Base-by-base conservation (phyloP, 2,797 vertebrate species). In the Clamator glandarius region DNA sequence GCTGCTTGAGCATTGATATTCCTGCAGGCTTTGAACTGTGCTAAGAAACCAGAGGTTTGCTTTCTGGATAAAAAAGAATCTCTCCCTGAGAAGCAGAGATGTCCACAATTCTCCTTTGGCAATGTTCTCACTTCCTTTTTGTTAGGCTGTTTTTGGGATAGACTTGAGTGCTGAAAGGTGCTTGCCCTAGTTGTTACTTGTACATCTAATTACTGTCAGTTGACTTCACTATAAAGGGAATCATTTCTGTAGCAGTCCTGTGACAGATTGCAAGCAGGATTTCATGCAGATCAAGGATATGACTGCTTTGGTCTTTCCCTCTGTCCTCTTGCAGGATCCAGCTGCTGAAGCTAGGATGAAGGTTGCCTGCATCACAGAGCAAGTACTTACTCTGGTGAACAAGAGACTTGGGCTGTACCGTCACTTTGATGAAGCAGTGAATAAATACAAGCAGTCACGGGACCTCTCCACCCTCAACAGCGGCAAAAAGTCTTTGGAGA, bases 331-430 rank as follows among this genome's bases (percentile, higher is more conserved):
- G 36, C 92, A 99, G 99, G 99, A 99, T 91, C 99, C 99, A 12
- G 99, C 99, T 1, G 99, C 99, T 11, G 99, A 99, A 97, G 99
- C 99, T 64, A 98, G 99, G 61, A 99, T 99, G 99, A 99, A 99
- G 97, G 99, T 99, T 92, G 99, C 99, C 31, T 99, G 99, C 92
- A 99, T 99, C 97, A 99, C 99, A 2, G 99, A 99, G 97, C 99
- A 99, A 97, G 98, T 99, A 79, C 97, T 99, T 80, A 99, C 99
- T 62, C 97, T 99, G 93, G 99, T 99, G 89, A 99, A 99, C 98
- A 99, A 99, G 97, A 98, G 99, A 4, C 97, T 99, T 28, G 99
- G 99, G 72, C 98, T 99, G 89, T 99, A 99, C 97, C 98, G 99
- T 18, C 99, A 99, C 98, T 99, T 99, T 85, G 99, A 99, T 2